Base-by-base conservation (phyloP, 2,888 invertebrate species). In the Hypomecis atomaria region DNA sequence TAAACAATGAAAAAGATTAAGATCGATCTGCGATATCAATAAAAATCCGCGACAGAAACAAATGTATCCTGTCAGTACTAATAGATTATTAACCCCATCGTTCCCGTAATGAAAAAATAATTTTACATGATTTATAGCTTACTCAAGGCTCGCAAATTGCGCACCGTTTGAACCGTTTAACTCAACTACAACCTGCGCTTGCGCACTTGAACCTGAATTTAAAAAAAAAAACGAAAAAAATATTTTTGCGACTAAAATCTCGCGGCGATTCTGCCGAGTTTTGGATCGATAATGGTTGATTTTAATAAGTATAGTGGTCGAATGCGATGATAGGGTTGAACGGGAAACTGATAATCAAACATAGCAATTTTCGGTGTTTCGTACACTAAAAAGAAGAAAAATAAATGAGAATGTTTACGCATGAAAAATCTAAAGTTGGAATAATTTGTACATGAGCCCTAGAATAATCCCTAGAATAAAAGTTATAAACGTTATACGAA, bases 111-210 rank as follows among this genome's bases (percentile, higher is more conserved):
- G 90, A 89, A 91, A 90, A 90, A 89, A 91, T 90, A 90, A 90
- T 90, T 91, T 86, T 79, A 72, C 83, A 82, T 85, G 92, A 92
- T 92, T 92, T 92, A 92, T 92, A 88, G 92, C 92, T 92, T 88
- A 92, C 86, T 92, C 92, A 90, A 81, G 74, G 74, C 72, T 76
- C 75, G 87, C 85, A 90, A 91, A 92, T 92, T 91, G 88, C 88
- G 76, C 81, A 78, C 87, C 84, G 88, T 90, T 90, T 89, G 82
- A 85, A 84, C 86, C 91, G 90, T 89, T 92, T 92, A 92, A 90
- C 85, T 87, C 90, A 92, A 92, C 84, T 87, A 87, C 82, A 72
- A 83, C 75, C 85, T 87, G 86, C 87, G 86, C 82, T 79, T 78
- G 86, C 83, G 84, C 82, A 84, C 73, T 78, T 64, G 74, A 78